Evolutionary conservation across 1,140 invertebrate genomes (phyloP).

Genomic region (Rhizoglyphus robini): DNA sequence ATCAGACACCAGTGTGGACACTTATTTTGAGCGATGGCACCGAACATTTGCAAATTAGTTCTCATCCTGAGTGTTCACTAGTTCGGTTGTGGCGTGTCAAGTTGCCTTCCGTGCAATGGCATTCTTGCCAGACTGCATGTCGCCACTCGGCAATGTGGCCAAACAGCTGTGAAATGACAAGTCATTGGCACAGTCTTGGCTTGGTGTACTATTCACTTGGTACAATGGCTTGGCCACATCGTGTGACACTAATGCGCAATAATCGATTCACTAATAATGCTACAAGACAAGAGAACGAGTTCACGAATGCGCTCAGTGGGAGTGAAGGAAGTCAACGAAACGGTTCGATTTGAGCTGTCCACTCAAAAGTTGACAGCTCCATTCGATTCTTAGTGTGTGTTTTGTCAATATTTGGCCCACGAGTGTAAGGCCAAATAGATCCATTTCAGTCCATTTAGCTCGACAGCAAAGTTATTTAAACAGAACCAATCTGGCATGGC

Average conservation of each 20-base stretch:
- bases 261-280: background rate
- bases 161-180: background rate
- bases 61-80: too few species aligned
- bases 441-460: background rate
- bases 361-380: background rate
- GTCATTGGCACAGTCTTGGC: background rate
- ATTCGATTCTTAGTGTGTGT: too few species aligned
- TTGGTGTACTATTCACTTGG: too few species aligned
- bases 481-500: background rate
- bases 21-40: too few species aligned
- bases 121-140: background rate
- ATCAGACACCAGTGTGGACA: too few species aligned
- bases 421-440: background rate
- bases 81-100: too few species aligned
- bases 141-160: background rate
- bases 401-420: background rate
- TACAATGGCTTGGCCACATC: background rate
- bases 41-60: too few species aligned
- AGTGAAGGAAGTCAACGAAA: background rate
- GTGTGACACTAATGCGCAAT: background rate
- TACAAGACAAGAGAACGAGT: too few species aligned
- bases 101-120: too few species aligned
- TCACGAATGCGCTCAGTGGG: background rate
- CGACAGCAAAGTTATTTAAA: background rate
- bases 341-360: background rate